Percentiles rank a stretch among this genome's conserved stretches.
These are phyloP conservation scores for Cervus canadensis DNA, from an alignment of 2,113 vertebrate species.

Conservation along the genomic window DNA sequence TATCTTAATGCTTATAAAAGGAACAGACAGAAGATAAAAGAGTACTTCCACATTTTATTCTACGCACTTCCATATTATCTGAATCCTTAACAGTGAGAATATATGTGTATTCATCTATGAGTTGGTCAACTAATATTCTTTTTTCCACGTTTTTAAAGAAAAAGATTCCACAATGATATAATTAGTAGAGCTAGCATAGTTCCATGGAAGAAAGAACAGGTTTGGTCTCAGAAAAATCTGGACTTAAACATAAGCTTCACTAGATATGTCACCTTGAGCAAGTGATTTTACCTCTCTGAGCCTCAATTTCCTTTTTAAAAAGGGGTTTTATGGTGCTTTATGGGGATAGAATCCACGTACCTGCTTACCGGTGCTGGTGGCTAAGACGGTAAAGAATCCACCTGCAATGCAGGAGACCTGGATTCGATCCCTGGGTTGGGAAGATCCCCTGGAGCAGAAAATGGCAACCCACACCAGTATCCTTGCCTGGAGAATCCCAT, in stretches of 20 bases:
- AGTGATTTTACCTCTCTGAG: neutral
- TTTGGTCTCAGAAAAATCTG: neutral
- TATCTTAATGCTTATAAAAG: neutral
- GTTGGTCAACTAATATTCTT: neutral
- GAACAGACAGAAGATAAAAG: neutral
- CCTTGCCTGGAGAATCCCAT: neutral
- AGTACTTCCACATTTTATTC: neutral
- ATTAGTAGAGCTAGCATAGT: neutral
- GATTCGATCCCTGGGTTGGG: fast-evolving
- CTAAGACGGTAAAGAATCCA: neutral
- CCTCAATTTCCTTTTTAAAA: neutral
- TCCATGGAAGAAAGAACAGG: neutral
- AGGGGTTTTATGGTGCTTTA: neutral
- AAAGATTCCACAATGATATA: neutral
- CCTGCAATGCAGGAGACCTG: neutral
- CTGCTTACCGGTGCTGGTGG: neutral
- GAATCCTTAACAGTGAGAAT: neutral
- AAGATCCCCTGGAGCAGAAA: neutral
- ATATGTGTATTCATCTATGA: neutral
- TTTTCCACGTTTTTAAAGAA: neutral
- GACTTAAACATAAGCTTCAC: neutral
- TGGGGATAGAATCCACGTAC: neutral
- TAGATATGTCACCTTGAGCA: neutral
- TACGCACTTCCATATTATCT: neutral
- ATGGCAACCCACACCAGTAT: neutral